Percentiles rank a stretch among this genome's conserved stretches.
These are phyloP conservation scores for Araneus ventricosus DNA, from an alignment of 1,140 invertebrate genomes.

Conservation along the genomic window DNA sequence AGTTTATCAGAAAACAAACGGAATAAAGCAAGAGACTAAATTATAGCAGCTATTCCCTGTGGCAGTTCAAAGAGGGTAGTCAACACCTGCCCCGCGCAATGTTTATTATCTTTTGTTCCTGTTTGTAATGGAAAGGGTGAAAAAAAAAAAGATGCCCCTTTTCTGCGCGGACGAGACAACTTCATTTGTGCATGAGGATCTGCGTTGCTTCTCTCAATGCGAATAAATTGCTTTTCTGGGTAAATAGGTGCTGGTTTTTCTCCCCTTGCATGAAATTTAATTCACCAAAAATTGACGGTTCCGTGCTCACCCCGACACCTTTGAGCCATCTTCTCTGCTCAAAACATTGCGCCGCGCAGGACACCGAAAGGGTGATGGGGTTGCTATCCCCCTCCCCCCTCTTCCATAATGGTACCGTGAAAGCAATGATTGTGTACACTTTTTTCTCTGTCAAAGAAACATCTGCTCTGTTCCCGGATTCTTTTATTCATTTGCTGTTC, in stretches of 20 bases:
- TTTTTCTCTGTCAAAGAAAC: not conserved
- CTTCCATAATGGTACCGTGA: not conserved
- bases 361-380: not conserved
- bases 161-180: not conserved
- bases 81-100: not conserved
- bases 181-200: not conserved
- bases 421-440: not conserved
- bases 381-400: not conserved
- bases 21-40: too few relatives aligned
- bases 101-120: conserved; percentile 13
- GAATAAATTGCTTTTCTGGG: conserved; percentile 22
- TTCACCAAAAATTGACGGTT: not conserved
- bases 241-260: conserved; percentile 31
- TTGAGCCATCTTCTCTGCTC: not conserved
- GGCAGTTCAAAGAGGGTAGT: not conserved
- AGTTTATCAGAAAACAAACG: too few relatives aligned
- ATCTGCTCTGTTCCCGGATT: not conserved
- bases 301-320: conserved; percentile 22
- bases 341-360: not conserved
- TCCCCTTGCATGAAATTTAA: conserved; percentile 7
- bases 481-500: not conserved
- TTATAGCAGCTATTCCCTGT: too few relatives aligned
- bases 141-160: not conserved
- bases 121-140: not conserved
- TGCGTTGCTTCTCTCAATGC: not conserved